These are phyloP conservation scores for Dasyprocta punctata DNA, from an alignment of 2,113 vertebrate species.

Conservation along the genomic window DNA sequence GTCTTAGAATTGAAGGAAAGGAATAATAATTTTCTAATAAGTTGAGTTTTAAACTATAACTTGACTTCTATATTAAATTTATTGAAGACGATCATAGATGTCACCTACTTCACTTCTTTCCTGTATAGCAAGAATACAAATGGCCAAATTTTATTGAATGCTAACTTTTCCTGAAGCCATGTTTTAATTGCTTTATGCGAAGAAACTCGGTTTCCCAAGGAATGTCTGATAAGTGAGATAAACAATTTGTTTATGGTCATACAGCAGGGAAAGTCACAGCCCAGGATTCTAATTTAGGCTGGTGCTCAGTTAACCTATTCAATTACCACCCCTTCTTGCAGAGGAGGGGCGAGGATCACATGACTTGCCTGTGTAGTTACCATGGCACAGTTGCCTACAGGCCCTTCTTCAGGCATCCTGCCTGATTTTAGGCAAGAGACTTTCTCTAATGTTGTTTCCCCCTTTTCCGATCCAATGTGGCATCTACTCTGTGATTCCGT, in stretches of 20 bases:
- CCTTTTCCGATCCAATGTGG: background rate
- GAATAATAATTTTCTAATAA: background rate
- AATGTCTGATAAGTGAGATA: background rate
- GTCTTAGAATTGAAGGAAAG: background rate
- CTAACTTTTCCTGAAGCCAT: background rate
- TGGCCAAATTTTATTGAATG: background rate
- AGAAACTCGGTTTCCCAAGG: background rate
- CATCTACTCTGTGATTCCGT: background rate
- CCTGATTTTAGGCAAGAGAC: background rate
- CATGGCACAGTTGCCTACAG: background rate
- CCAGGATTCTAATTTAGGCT: background rate
- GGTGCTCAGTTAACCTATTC: background rate
- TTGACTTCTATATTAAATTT: background rate
- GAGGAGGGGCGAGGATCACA: background rate
- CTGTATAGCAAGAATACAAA: background rate
- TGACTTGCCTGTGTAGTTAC: background rate
- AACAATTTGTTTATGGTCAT: background rate
- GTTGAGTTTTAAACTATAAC: background rate
- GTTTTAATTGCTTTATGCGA: background rate
- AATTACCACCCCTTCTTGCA: background rate
- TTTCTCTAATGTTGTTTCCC: background rate
- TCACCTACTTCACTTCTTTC: background rate
- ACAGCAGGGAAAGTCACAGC: background rate
- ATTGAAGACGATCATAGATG: background rate
- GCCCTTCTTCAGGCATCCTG: background rate